phyloP scores from a whole-genome alignment of 2,888 invertebrate genomes.

The Romanomermis culicivorax region DNA sequence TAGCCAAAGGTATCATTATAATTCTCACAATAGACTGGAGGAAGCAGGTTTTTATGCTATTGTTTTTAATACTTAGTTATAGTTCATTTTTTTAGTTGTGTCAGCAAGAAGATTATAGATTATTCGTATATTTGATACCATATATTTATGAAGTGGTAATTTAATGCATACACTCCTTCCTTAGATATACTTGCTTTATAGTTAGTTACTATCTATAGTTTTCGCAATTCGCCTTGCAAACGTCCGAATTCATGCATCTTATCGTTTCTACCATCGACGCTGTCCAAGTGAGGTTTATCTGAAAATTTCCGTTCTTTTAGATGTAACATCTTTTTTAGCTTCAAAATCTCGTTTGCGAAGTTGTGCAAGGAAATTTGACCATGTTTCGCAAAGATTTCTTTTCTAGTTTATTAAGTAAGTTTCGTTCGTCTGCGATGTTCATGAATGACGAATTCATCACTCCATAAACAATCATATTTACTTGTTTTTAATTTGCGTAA shows the following conservation, averaged over 20 bases:
- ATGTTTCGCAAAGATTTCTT: constrained; percentile 37
- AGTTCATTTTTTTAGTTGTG: constrained; percentile 45
- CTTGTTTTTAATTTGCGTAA: no score
- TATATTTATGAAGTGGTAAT: constrained; percentile 58
- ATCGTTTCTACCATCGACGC: constrained; percentile 77
- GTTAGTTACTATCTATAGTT: no score
- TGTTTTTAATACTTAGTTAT: no score
- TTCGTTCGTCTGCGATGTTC: neutral
- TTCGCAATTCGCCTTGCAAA: constrained; percentile 62
- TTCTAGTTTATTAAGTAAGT: constrained; percentile 32
- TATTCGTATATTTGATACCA: constrained; percentile 75
- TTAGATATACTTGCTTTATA: no score
- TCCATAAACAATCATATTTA: no score
- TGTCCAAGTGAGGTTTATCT: constrained; percentile 29
- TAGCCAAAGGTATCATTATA: no score
- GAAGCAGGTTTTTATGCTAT: no score
- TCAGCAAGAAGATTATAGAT: constrained; percentile 63
- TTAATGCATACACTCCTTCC: neutral
- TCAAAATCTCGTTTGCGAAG: constrained; percentile 67
- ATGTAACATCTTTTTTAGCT: constrained; percentile 44
- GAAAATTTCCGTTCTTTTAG: neutral
- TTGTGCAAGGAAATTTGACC: constrained; percentile 55
- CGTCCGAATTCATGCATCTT: constrained; percentile 61
- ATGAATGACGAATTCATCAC: no score
- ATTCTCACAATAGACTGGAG: no score